A percentile compares a stretch with the other conserved stretches of the same genome.
Conservation (phyloP, 2,888 invertebrate genomes). For the Rugalucina vietnamica region DNA sequence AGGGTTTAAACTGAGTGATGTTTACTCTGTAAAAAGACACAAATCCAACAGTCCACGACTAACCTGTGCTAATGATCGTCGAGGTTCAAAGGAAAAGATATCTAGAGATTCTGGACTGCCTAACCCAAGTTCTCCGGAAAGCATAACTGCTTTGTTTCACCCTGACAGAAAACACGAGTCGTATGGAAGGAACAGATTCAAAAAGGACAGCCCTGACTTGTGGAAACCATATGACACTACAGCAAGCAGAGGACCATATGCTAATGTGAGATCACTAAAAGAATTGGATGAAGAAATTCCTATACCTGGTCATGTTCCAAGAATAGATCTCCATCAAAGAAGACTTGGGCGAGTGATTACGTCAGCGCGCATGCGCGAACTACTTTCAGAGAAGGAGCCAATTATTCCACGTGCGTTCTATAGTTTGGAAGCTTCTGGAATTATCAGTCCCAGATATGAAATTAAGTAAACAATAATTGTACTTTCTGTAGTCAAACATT, state of each 20-base stretch:
- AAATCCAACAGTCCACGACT: neutral
- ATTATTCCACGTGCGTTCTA: constrained; percentile 28
- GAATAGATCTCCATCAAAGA: neutral
- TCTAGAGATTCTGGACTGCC: neutral
- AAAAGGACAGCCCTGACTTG: neutral
- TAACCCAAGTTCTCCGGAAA: neutral
- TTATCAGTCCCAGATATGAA: neutral
- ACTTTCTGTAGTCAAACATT: too few relatives aligned
- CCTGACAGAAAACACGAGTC: neutral
- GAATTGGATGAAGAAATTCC: constrained; percentile 22
- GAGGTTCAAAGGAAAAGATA: neutral
- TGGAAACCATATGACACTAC: constrained; percentile 37
- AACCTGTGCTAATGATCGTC: too few relatives aligned
- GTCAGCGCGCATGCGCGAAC: constrained; percentile 9
- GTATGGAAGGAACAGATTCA: neutral
- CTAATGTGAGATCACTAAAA: constrained; percentile 1
- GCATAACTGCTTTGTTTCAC: neutral
- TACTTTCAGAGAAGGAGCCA: constrained; percentile 21
- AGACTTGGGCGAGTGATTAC: constrained; percentile 31
- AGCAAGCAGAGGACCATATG: neutral
- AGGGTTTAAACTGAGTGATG: constrained; percentile 30
- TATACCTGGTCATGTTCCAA: constrained; percentile 29
- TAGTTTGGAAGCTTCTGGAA: constrained; percentile 3
- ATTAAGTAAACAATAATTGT: too few relatives aligned
- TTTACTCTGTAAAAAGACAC: constrained; percentile 31